Evolutionary conservation across 2,113 vertebrate genomes (phyloP), one percentile per base, ranked within the genome.

Genomic region (Pogona vitticeps): DNA sequence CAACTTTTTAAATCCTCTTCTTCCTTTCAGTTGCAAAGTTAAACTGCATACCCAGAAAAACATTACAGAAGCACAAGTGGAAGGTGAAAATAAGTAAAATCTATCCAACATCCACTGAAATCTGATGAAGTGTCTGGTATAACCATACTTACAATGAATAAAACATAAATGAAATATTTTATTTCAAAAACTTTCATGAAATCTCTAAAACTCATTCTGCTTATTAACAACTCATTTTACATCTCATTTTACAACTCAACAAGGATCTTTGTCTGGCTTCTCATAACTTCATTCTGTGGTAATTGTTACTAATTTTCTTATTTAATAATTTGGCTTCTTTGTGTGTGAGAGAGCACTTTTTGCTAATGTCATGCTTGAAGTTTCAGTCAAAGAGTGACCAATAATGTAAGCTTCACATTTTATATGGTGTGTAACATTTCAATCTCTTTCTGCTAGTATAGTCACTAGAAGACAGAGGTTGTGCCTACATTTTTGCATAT

Each of bases 61-160:
- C 6, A 73, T 13, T 67, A 56, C 58, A 75, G 38, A 81, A 81
- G 42, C 31, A 75, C 56, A 63, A 38, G 65, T 86, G 85, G 42
- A 81, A 52, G n/a, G 40, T 76, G 83, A 84, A 63, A 28, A n/a
- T 84, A 65, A 42, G 72, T 14, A 81, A 13, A 52, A 63, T 38
- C 31, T 73, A 63, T 86, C 38, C 52, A 61, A 73, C 80, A 86
- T 26, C 65, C 76, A 86, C 12, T 79, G 28, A 63, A n/a, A 61
- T 76, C 73, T 36, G 67, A 0, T 58, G 26, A 36, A 81, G 63
- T 75, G 40, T 63, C 31, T 40, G 10, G 13, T 61, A 77, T 77
- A 46, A 46, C 76, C 42, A 77, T 46, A 7, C 76, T 56, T 9
- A 79, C 31, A 38, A 65, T n/a, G 71, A 14, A 38, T 23, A 73